Conservation (phyloP, 23 tunicate genomes). For the Diplosoma virens region DNA sequence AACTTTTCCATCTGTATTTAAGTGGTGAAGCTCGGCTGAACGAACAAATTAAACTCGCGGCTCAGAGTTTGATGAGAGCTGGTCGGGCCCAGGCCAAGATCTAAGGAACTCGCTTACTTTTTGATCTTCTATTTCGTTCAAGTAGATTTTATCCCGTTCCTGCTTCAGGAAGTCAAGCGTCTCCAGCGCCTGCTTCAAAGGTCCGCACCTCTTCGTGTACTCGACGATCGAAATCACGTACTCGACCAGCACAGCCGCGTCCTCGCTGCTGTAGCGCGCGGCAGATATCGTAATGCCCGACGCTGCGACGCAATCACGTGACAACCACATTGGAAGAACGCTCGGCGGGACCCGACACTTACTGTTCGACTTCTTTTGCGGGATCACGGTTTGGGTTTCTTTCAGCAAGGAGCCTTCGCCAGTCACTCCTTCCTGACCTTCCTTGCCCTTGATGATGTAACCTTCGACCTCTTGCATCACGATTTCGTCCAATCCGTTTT, state of each 20-base stretch:
- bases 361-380: constrained; percentile 40
- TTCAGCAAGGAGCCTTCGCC: constrained; percentile 95
- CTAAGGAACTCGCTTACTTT: no score
- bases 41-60: no score
- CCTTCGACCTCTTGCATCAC: constrained; percentile 66
- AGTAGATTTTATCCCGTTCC: constrained; percentile 57
- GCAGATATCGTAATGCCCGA: constrained; percentile 92
- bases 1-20: no score
- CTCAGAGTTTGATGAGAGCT: no score
- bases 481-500: constrained; percentile 62
- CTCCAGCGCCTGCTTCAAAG: constrained; percentile 70
- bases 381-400: constrained; percentile 46
- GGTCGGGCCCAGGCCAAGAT: no score
- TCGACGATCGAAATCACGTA: constrained; percentile 84
- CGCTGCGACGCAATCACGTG: constrained; percentile 15
- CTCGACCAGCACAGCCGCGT: constrained; percentile 91
- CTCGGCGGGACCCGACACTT: background rate
- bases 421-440: constrained; percentile 90
- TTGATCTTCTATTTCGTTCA: constrained; percentile 73
- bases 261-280: constrained; percentile 93
- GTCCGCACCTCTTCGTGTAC: constrained; percentile 82
- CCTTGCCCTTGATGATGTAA: constrained; percentile 67
- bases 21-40: no score
- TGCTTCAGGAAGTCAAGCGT: constrained; percentile 50
- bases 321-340: background rate